These are phyloP conservation scores for Dicyrtoma fusca DNA, from an alignment of 2,888 invertebrate genomes.

Conservation along the genomic window DNA sequence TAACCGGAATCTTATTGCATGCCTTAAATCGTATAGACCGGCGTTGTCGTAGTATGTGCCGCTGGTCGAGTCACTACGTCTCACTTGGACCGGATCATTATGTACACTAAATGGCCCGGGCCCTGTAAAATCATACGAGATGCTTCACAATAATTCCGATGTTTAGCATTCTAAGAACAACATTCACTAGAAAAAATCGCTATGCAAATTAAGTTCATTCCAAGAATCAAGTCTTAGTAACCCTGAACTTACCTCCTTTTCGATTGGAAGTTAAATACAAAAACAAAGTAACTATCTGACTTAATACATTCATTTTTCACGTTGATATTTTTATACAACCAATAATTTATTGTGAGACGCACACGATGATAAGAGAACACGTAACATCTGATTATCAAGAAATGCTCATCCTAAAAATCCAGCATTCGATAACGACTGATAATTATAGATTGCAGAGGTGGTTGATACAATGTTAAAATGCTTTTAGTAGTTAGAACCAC, in stretches of 20 bases:
- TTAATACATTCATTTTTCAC: slow-evolving; percentile 12
- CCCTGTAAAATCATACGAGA: too few species aligned
- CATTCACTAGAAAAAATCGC: neutral
- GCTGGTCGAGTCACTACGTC: slow-evolving; percentile 37
- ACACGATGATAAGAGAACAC: too few species aligned
- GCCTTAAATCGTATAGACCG: slow-evolving; percentile 39
- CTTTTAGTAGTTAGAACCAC: too few species aligned
- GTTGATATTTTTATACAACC: neutral
- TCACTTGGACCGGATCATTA: slow-evolving; percentile 44
- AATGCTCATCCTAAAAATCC: too few species aligned
- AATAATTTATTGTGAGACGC: too few species aligned
- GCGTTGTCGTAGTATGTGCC: slow-evolving; percentile 42
- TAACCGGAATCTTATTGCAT: slow-evolving; percentile 45
- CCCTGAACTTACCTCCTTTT: slow-evolving; percentile 30
- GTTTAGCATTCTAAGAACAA: neutral
- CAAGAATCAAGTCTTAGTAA: neutral
- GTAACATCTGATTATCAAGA: too few species aligned
- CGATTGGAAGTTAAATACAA: slow-evolving; percentile 16
- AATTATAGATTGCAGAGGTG: too few species aligned
- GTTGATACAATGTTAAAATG: too few species aligned
- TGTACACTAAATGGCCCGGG: slow-evolving; percentile 43
- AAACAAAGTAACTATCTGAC: slow-evolving; percentile 1
- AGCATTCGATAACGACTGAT: too few species aligned
- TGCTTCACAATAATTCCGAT: neutral
- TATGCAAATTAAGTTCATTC: neutral